Evolutionary conservation across 2,113 vertebrate species (phyloP).

Genomic region (Nycticorax nycticorax): DNA sequence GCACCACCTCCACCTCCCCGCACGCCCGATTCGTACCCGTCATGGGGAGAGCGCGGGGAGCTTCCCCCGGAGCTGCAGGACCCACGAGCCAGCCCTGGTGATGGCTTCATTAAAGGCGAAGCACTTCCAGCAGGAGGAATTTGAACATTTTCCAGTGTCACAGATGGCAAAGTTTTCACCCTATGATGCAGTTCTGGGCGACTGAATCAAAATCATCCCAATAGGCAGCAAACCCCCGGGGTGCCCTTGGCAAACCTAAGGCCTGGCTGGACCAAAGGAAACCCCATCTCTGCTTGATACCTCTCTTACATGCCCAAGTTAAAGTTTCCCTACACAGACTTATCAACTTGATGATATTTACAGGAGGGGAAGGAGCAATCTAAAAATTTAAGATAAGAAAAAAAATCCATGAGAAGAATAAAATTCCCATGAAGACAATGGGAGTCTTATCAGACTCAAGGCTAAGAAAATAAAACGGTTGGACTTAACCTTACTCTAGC

Average conservation of each 20-base stretch:
- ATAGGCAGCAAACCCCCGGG: not conserved
- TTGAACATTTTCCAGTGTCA: not conserved
- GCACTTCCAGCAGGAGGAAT: not conserved
- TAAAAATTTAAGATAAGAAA: not conserved
- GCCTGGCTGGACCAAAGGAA: not conserved
- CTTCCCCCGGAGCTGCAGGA: not conserved
- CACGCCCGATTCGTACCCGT: accelerated
- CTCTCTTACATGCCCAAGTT: not conserved
- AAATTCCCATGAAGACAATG: not conserved
- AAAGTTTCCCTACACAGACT: not conserved
- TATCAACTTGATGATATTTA: not conserved
- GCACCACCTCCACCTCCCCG: not conserved
- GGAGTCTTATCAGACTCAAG: not conserved
- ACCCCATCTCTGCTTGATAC: not conserved
- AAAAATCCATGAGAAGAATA: not conserved
- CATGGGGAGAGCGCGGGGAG: not conserved
- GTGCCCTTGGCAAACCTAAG: not conserved
- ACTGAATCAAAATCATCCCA: not conserved
- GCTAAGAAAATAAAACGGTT: not conserved
- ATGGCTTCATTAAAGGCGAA: not conserved
- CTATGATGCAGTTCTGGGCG: not conserved
- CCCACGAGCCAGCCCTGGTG: not conserved
- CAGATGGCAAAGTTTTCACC: not conserved
- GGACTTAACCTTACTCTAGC: not conserved
- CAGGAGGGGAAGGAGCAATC: not conserved